Conservation (phyloP, 2,113 vertebrate genomes). For the Scophthalmus maximus region DNA sequence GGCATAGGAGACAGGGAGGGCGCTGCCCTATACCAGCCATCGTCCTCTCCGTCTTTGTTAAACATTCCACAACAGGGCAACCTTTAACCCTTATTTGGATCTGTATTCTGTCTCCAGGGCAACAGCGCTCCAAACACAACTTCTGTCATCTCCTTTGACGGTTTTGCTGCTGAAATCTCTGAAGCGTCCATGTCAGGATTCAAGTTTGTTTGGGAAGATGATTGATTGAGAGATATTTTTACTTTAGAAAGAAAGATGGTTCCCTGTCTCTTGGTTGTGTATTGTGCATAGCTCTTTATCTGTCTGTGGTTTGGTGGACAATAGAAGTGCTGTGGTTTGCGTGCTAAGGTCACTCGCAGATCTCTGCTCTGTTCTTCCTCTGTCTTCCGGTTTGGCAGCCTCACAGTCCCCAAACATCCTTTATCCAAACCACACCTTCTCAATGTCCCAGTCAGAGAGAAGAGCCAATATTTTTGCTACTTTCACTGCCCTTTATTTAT, state of each 20-base stretch:
- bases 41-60: constrained; percentile 35
- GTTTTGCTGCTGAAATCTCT: not conserved
- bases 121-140: constrained; percentile 25
- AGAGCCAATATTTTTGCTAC: constrained; percentile 9
- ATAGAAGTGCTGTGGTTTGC: constrained; percentile 71
- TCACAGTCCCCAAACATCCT: constrained; percentile 78
- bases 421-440: constrained; percentile 65
- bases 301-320: constrained; percentile 64
- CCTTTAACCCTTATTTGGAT: constrained; percentile 66
- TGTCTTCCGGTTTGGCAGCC: constrained; percentile 74
- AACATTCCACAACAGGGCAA: constrained; percentile 52
- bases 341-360: constrained; percentile 78
- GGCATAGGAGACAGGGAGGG: constrained; percentile 45
- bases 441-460: constrained; percentile 33
- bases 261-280: constrained; percentile 53
- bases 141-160: constrained; percentile 15
- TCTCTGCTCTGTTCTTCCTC: constrained; percentile 78
- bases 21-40: constrained; percentile 29
- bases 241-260: constrained; percentile 41
- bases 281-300: constrained; percentile 66
- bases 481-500: constrained; percentile 39
- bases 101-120: constrained; percentile 55
- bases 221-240: constrained; percentile 57
- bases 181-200: not conserved
- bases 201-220: not conserved